Base-by-base conservation (phyloP, 2,797 vertebrate genomes). In the Leptatherina wallacei region DNA sequence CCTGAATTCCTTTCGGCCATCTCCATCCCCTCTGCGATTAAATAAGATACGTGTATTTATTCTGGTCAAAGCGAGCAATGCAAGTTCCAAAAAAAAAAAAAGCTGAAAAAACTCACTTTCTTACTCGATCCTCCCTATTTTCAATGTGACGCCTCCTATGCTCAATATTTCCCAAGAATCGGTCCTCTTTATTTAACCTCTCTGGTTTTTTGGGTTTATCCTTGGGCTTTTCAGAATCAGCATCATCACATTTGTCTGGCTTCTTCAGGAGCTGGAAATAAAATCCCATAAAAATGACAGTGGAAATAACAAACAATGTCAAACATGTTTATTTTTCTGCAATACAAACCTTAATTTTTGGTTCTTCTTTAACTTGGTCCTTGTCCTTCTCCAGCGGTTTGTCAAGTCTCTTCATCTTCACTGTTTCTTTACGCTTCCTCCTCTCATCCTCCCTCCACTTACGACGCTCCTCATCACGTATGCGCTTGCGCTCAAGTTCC, bases 371-470 rank as follows among this genome's bases (percentile, higher is more conserved):
- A 81, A 92, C 86, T 79, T 95, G 96, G 68, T 98, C 97, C 76
- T 95, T 96, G 71, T 97, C 96, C 84, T 96, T 97, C 70, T 99
- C 97, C 71, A 91, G 80, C 58, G 93, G 95, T 71, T 96, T 97
- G 30, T 95, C 94, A 61, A 94, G 92, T 73, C 97, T 98, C 89
- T 97, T 99, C 81, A 96, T 84, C 85, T 97, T 99, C 77, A 99
- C 98, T 3, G 95, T 93, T 77, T 99, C 98, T 93, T 99, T 99
- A 72, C 97, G 96, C 86, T 99, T 98, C 54, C 96, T 95, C 76
- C 96, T 92, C 73, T 99, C 98, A 68, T 99, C 98, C 84, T 99
- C 98, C 88, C 97, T 96, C 98, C 98, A 99, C 81, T 98, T 99
- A 16, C 98, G 96, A 51, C 97, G 96, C 83, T 99, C 98, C 91